These are phyloP conservation scores for Blera fallax DNA, from an alignment of 2,888 invertebrate genomes.

Conservation along the genomic window DNA sequence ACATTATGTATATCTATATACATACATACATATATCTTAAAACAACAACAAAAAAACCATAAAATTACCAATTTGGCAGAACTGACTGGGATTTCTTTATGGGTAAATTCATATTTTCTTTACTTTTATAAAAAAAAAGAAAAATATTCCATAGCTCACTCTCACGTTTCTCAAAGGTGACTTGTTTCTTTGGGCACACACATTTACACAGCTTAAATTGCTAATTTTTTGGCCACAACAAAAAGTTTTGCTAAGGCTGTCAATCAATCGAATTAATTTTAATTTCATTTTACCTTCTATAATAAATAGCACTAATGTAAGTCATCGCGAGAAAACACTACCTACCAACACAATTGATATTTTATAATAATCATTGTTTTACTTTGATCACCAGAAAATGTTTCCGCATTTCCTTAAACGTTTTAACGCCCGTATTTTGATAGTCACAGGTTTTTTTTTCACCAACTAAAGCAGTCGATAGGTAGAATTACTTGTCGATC, in stretches of 20 bases:
- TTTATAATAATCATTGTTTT: too few relatives aligned
- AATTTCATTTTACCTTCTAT: neutral
- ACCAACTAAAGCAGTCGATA: too few relatives aligned
- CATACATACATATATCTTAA: neutral
- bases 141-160: neutral
- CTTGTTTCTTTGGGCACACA: neutral
- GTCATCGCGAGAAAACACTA: neutral
- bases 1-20: slow-evolving; percentile 6
- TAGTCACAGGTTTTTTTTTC: too few relatives aligned
- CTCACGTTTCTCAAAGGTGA: neutral
- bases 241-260: neutral
- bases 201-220: neutral
- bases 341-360: too few relatives aligned
- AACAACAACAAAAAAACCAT: neutral
- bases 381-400: too few relatives aligned
- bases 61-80: neutral
- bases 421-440: too few relatives aligned
- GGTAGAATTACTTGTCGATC: too few relatives aligned
- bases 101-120: slow-evolving; percentile 5
- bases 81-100: slow-evolving; percentile 5
- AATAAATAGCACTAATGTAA: neutral
- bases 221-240: neutral
- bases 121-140: neutral
- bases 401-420: too few relatives aligned
- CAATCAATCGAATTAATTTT: neutral